Base-by-base conservation (phyloP, 2,888 invertebrate genomes). In the Idaea straminata region DNA sequence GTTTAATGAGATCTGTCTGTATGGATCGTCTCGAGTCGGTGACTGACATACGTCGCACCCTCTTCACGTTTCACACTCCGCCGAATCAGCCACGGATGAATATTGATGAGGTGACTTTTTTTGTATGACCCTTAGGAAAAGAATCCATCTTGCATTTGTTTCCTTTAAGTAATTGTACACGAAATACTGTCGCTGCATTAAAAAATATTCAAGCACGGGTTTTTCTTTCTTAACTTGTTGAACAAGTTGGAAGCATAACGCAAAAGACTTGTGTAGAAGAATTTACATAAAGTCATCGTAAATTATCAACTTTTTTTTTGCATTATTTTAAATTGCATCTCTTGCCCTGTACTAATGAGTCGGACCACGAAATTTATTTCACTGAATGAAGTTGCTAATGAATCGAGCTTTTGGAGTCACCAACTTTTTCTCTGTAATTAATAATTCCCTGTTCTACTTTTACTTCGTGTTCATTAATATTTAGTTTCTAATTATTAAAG, bases 1-100 rank as follows among this genome's bases (percentile, higher is more conserved):
- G 68, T 66, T 66, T 77, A 75, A 77, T 77, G 74, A 72, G 72
- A 73, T 74, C 63, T 70, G 64, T 66, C 62, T 71, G 69, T 77
- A 75, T 77, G 66, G 64, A 77, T 69, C 69, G 70, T 74, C 72
- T 76, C 77, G 74, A 74, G 57, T 67, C 61, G n/a, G 74, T 79
- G 80, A 77, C 72, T 81, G 84, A 81, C 83, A 81, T 72, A 70
- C 77, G 84, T 81, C 83, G 74, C 77, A 86, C 87, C 87, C 83
- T 84, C 74, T 76, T 87, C 84, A 85, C 74, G 76, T 74, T 83
- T 79, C 74, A 76, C 81, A 79, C 78, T 80, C 78, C 78, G 79
- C 77, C 78, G 79, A 71, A 70, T 73, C 68, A 67, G 68, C 67
- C 63, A 36, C 69, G 74, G 70, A 74, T 72, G 72, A 78, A 78